Evolutionary conservation across 2,113 vertebrate species (phyloP), one percentile per base, ranked within the genome.

Genomic region (Actinemys pallida): DNA sequence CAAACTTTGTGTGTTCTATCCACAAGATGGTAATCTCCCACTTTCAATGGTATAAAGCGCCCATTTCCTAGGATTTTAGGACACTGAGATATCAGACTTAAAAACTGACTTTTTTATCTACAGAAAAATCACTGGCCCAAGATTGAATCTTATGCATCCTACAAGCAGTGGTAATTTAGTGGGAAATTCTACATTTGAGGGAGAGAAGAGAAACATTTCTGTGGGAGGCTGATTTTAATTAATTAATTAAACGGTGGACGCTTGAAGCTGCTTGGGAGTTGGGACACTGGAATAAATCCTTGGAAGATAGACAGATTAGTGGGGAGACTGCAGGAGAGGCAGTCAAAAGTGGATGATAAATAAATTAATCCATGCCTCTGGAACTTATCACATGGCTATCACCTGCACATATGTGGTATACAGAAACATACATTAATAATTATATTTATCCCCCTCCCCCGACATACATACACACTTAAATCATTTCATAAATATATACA

Each of bases 311-410:
- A 39, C 4, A 10, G 94, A 84, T 84, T 86, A 92, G 53, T 42
- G 53, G 89, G 62, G 42, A 90, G 42, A 93, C 88, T 13, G 39
- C 42, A 16, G 20, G 49, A 57, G 22, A 96, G 17, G 50, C n/a
- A 86, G 84, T 91, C 83, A 88, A 69, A 22, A 52, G n/a, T 2
- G 1, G 14, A 94, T 1, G 3, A 90, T 87, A 56, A 92, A 94
- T 87, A 94, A 84, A 95, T 93, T 89, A 91, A 85, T 9, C 78
- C 79, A 94, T 14, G 45, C 88, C 91, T 92, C 87, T 53, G 84
- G 84, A 84, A 97, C 89, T 86, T 92, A 75, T 49, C 45, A 89
- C 5, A 12, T 39, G 31, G 56, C 53, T 86, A 93, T 47, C 45
- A 81, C 85, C 57, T 91, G 84, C 69, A 84, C 13, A 27, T 14